Percentiles rank a stretch among this genome's conserved stretches.
Evolutionary conservation across 2,888 invertebrate species (phyloP).

Genomic region (Polia nebulosa): DNA sequence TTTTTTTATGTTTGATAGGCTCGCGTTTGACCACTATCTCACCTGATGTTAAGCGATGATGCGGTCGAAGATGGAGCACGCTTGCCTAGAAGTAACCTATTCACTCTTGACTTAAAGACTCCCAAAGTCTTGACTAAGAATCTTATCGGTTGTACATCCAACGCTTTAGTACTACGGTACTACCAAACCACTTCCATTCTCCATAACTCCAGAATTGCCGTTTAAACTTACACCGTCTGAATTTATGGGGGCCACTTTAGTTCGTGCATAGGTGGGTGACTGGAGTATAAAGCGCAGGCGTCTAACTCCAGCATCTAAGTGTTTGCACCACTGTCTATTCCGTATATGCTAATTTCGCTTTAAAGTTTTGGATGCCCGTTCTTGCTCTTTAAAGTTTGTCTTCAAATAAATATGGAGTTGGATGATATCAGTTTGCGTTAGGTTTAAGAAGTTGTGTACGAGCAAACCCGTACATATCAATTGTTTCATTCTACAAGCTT

Average conservation of each 20-base stretch:
- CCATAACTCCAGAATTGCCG: slow-evolving; percentile 68
- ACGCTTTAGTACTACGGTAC: too few relatives aligned
- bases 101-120: too few relatives aligned
- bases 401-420: slow-evolving; percentile 45
- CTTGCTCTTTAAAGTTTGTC: slow-evolving; percentile 39
- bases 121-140: too few relatives aligned
- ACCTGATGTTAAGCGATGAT: too few relatives aligned
- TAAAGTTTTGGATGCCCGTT: slow-evolving; percentile 47
- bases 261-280: slow-evolving; percentile 81
- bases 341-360: slow-evolving; percentile 60
- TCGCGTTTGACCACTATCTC: too few relatives aligned
- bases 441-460: neutral
- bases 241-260: slow-evolving; percentile 87
- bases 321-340: slow-evolving; percentile 61
- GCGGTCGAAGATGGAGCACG: too few relatives aligned
- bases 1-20: too few relatives aligned
- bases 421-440: neutral
- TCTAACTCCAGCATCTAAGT: slow-evolving; percentile 63
- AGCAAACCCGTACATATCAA: too few relatives aligned
- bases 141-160: too few relatives aligned
- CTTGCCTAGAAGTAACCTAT: too few relatives aligned
- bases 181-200: slow-evolving; percentile 66
- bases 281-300: slow-evolving; percentile 62
- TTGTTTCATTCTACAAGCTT: too few relatives aligned
- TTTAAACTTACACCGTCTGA: slow-evolving; percentile 86